Conservation (phyloP, 2,888 invertebrate species). For the Caenorhabditis macrosperma region DNA sequence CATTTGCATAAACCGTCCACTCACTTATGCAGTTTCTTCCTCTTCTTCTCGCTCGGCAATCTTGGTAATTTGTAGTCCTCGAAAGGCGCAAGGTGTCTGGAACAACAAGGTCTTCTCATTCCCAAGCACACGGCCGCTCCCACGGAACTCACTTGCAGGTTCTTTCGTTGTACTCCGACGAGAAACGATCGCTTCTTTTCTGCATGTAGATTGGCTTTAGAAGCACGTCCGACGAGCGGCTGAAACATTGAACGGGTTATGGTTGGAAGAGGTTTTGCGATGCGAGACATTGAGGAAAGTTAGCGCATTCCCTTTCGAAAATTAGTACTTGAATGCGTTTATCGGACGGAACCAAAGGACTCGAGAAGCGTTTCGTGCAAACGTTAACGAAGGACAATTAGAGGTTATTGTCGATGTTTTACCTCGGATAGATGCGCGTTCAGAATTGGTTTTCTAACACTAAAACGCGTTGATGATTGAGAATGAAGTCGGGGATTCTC, state of each 20-base stretch:
- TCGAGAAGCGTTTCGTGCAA: conserved; percentile 48
- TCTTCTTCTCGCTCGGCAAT: conserved; percentile 60
- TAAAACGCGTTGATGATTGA: conserved; percentile 23
- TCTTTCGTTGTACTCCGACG: conserved; percentile 71
- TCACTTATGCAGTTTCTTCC: conserved; percentile 58
- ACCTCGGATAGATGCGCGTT: conserved; percentile 51
- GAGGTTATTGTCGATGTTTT: conserved; percentile 21
- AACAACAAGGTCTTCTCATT: not conserved
- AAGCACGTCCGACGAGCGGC: conserved; percentile 67
- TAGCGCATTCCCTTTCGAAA: conserved; percentile 42
- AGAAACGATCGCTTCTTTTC: conserved; percentile 59
- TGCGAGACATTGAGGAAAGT: conserved; percentile 34
- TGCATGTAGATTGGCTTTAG: conserved; percentile 68
- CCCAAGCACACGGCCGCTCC: not conserved
- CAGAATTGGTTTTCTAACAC: conserved; percentile 52
- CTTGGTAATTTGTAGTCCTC: conserved; percentile 59
- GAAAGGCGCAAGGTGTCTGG: conserved; percentile 57
- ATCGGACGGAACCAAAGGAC: conserved; percentile 31
- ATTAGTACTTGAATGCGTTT: conserved; percentile 37
- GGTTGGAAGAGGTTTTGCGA: not conserved
- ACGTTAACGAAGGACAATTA: conserved; percentile 21
- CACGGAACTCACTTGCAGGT: conserved; percentile 56
- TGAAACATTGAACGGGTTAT: conserved; percentile 54
- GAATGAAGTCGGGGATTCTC: not conserved
- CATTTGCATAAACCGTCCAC: too few relatives aligned